A percentile compares a stretch with the other conserved stretches of the same genome.
These are phyloP conservation scores for Falco columbarius DNA, from an alignment of 2,797 vertebrate genomes.

Conservation along the genomic window DNA sequence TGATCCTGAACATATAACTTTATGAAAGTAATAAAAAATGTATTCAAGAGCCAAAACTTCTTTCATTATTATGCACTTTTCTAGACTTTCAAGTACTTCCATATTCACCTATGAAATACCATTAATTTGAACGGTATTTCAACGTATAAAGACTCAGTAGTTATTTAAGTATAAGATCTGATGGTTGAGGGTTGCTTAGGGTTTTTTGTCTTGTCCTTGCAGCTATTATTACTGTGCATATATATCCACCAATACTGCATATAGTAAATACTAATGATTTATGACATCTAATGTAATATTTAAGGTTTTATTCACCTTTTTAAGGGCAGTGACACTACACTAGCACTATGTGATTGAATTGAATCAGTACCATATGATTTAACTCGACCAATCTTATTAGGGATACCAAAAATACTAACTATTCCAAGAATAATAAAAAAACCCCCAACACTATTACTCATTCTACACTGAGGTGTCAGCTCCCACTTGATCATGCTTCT, in stretches of 20 bases:
- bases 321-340: background rate
- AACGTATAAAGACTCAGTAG: background rate
- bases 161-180: background rate
- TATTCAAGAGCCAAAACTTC: background rate
- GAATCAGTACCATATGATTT: background rate
- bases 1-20: background rate
- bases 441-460: background rate
- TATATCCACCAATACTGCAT: background rate
- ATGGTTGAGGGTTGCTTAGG: background rate
- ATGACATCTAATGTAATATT: background rate
- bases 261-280: background rate
- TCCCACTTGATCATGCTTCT: background rate
- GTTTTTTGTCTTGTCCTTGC: background rate
- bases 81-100: background rate
- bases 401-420: background rate
- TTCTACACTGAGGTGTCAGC: background rate
- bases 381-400: background rate
- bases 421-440: background rate
- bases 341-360: background rate
- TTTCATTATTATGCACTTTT: background rate
- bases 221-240: background rate
- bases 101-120: background rate
- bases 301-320: background rate
- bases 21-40: background rate
- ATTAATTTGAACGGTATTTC: background rate